Percentiles rank a stretch among this genome's conserved stretches.
phyloP scores from a whole-genome alignment of 1,140 invertebrate genomes.

The Metopolophium dirhodum region DNA sequence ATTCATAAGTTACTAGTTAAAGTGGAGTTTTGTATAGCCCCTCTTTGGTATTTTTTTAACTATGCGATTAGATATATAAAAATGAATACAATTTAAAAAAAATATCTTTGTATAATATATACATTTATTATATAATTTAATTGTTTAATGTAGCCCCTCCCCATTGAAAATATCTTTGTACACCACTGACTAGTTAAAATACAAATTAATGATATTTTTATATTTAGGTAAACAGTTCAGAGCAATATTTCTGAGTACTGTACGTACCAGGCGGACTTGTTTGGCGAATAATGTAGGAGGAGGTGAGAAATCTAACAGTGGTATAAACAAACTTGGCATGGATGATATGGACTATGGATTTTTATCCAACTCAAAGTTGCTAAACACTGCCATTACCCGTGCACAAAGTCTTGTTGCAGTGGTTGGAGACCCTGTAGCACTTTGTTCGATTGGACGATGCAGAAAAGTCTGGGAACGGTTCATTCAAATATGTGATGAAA shows the following conservation, averaged over 20 bases:
- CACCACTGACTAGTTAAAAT: neutral
- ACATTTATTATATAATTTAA: no score
- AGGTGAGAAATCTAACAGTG: constrained; percentile 62
- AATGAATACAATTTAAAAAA: no score
- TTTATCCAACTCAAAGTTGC: constrained; percentile 81
- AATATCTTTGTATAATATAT: no score
- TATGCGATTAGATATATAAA: no score
- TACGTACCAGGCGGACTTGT: constrained; percentile 79
- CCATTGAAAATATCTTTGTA: no score
- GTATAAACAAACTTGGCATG: constrained; percentile 62
- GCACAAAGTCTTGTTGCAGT: constrained; percentile 87
- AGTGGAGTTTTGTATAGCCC: no score
- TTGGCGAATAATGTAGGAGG: constrained; percentile 46
- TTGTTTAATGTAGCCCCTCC: no score
- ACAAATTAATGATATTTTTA: constrained; percentile 2
- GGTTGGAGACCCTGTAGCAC: constrained; percentile 84
- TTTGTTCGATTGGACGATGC: constrained; percentile 84
- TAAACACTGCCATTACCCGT: constrained; percentile 87
- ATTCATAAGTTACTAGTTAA: neutral
- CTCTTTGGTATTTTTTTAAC: no score
- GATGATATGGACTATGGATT: constrained; percentile 83
- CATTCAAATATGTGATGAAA: constrained; percentile 75
- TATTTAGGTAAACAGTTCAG: constrained; percentile 80
- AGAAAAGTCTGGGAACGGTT: constrained; percentile 84
- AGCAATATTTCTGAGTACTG: constrained; percentile 84